A percentile compares a stretch with the other conserved stretches of the same genome.
Conservation (phyloP, 2,113 vertebrate genomes). For the Calidris pygmaea region DNA sequence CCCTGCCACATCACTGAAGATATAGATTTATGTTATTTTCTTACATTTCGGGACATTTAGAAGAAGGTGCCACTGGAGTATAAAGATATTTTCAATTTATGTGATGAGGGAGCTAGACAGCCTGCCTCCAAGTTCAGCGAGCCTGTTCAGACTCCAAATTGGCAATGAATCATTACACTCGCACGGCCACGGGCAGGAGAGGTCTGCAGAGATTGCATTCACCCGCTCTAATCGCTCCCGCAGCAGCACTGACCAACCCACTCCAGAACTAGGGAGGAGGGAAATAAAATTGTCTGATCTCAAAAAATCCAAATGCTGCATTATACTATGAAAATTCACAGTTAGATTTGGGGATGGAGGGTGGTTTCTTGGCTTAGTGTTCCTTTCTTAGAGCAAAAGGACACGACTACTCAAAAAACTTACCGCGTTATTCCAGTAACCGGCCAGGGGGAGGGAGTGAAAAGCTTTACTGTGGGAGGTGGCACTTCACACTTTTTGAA, state of each 20-base stretch:
- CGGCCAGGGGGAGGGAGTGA: background rate
- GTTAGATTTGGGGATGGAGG: constrained; percentile 1
- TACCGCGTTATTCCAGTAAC: background rate
- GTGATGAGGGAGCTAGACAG: constrained; percentile 48
- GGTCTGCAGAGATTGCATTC: constrained; percentile 42
- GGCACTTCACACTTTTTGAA: constrained; percentile 5
- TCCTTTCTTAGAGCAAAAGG: constrained; percentile 38
- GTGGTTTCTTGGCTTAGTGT: constrained; percentile 19
- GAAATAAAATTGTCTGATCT: constrained; percentile 24
- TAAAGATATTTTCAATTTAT: constrained; percentile 43
- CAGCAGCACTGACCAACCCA: constrained; percentile 12
- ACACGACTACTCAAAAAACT: background rate
- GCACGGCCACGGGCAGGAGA: background rate
- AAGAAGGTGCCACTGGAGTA: constrained; percentile 16
- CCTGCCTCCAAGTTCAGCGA: constrained; percentile 44
- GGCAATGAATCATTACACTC: constrained; percentile 25
- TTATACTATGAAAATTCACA: constrained; percentile 18
- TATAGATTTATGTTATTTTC: constrained; percentile 24
- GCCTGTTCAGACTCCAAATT: constrained; percentile 57
- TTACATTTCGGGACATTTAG: constrained; percentile 25
- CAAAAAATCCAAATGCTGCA: constrained; percentile 14
- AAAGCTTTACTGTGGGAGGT: background rate
- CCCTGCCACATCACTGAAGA: background rate
- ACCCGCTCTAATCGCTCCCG: background rate
- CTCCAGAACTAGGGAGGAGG: background rate